Base-by-base conservation (phyloP, 2,113 vertebrate genomes). In the Brachyistius frenatus region DNA sequence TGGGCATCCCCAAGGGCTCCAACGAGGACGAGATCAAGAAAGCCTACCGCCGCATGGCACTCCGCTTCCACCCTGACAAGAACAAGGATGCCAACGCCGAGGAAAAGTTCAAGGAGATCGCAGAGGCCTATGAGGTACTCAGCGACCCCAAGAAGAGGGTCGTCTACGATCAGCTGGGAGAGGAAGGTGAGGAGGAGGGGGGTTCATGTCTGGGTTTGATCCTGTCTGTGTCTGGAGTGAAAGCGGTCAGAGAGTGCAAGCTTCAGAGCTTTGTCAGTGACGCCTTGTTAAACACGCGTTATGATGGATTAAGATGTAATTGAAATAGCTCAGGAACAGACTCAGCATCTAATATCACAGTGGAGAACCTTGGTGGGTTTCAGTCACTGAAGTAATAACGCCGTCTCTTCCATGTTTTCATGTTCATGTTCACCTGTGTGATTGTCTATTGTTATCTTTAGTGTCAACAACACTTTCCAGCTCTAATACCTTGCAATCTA, bases 1-100 rank as follows among this genome's bases (percentile, higher is more conserved):
- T 99, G 87, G 97, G 98, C 53, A 97, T 99, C 93, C 94, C 96
- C 32, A 95, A 95, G 0, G 95, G 96, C 0, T 96, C 98, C 90
- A 99, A 97, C 0, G 98, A 99, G 68, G 98, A 99, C 78, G 98
- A 99, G 91, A 97, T 99, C 94, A 99, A 99, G 93, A 98, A 97
- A 91, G 98, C 98, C 44, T 99, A 99, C 75, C 91, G 97, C 56
- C 99, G 96, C 89, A 99, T 99, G 98, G 98, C 98, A 5, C 93
- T 99, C 41, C 97, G 97, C 84, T 99, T 98, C 71, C 98, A 99
- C 83, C 98, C 98, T 0, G 98, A 99, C 89, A 99, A 99, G 93
- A 99, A 99, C 93, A 99, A 97, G 87, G 98, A 98, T 7, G 95
- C 97, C 68, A 96, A 91, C 0, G 97, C 98, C 0, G 97, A 99